These are phyloP conservation scores for Limulus polyphemus DNA, from an alignment of 2,888 invertebrate genomes.

Conservation along the genomic window DNA sequence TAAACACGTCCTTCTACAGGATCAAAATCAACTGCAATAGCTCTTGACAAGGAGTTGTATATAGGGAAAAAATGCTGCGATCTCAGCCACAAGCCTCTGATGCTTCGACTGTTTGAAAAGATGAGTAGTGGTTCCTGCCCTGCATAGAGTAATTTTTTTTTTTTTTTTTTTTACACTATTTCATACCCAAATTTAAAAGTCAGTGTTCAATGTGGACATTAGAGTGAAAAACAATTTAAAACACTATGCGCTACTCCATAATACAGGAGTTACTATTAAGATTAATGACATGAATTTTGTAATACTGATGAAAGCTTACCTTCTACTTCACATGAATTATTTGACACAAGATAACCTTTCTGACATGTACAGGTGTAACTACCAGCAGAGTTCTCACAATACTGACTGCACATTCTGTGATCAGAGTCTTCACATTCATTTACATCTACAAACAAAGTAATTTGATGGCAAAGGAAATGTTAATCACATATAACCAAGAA, in stretches of 20 bases:
- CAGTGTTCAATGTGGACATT: too few species aligned
- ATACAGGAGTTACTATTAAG: too few species aligned
- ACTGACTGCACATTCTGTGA: conserved; percentile 41
- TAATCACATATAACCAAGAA: too few species aligned
- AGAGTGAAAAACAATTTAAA: too few species aligned
- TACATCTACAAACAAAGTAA: conserved; percentile 31
- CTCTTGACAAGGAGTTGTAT: conserved; percentile 26
- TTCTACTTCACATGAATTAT: conserved; percentile 44
- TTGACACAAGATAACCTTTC: conserved; percentile 47
- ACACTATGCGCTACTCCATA: too few species aligned
- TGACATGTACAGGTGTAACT: conserved; percentile 55
- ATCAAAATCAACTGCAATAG: conserved; percentile 57
- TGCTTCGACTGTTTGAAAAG: conserved; percentile 38
- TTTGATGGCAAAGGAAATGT: background rate
- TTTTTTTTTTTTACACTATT: too few species aligned
- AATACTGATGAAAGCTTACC: conserved; percentile 4
- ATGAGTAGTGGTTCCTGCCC: conserved; percentile 45
- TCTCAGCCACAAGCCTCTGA: conserved; percentile 46
- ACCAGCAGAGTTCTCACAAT: conserved; percentile 50
- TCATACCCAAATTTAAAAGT: too few species aligned
- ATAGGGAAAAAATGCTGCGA: conserved; percentile 17
- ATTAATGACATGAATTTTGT: too few species aligned
- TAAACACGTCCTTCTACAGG: conserved; percentile 49
- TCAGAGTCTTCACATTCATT: conserved; percentile 24
- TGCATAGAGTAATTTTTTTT: background rate